Percentiles rank a stretch among this genome's conserved stretches.
Evolutionary conservation across 2,888 invertebrate species (phyloP).

Genomic region (Zaprionus bogoriensis): DNA sequence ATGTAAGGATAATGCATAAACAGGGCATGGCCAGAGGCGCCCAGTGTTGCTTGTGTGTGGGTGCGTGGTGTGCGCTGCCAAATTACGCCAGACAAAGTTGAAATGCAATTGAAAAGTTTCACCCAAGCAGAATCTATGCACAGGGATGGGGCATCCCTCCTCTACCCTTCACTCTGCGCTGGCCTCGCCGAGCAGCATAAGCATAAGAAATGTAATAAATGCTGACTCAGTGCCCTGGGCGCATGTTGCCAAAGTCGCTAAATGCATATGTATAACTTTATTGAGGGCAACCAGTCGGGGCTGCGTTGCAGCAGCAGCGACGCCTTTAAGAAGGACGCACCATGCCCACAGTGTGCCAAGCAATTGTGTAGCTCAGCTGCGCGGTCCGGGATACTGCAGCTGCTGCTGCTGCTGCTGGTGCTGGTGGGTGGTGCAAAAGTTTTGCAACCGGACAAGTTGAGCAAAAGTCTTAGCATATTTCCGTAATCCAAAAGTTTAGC

Average conservation of each 20-base stretch:
- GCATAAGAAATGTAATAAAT: slow-evolving; percentile 58
- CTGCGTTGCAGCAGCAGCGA: slow-evolving; percentile 7
- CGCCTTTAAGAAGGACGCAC: slow-evolving; percentile 19
- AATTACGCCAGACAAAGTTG: slow-evolving; percentile 60
- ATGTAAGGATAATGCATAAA: slow-evolving; percentile 39
- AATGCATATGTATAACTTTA: slow-evolving; percentile 66
- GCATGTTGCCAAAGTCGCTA: slow-evolving; percentile 37
- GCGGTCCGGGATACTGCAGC: no score
- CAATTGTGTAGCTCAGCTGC: neutral
- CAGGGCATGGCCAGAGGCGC: slow-evolving; percentile 19
- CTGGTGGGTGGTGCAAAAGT: slow-evolving; percentile 27
- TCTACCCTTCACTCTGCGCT: neutral
- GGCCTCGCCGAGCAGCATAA: neutral
- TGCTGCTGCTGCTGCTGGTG: neutral
- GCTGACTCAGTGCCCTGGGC: slow-evolving; percentile 49
- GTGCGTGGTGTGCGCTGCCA: slow-evolving; percentile 29
- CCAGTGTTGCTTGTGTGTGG: neutral
- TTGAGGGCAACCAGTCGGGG: slow-evolving; percentile 41
- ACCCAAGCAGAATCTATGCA: slow-evolving; percentile 9
- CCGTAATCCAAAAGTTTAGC: slow-evolving; percentile 74
- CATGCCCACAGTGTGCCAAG: no score
- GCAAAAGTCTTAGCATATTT: slow-evolving; percentile 78
- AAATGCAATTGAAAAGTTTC: slow-evolving; percentile 71
- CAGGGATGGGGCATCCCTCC: no score
- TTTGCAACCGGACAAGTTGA: slow-evolving; percentile 70